phyloP scores from a whole-genome alignment of 2,113 vertebrate species.

The Campylomormyrus tamandua region DNA sequence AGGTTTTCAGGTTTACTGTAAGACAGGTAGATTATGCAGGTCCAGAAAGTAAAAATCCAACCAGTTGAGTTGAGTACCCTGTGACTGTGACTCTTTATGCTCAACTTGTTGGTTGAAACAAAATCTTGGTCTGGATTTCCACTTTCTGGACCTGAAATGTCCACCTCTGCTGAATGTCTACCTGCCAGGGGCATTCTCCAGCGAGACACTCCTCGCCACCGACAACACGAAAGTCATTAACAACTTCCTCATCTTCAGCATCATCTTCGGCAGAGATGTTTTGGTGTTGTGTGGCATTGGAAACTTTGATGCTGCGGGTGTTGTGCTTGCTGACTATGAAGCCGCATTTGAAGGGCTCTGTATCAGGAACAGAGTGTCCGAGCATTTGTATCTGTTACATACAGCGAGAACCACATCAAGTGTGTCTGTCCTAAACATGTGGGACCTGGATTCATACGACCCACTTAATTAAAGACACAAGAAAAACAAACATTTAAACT shows the following conservation, averaged over 20 bases:
- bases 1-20: neutral
- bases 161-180: slow-evolving; percentile 44
- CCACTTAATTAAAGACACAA: neutral
- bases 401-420: neutral
- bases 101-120: neutral
- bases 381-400: neutral
- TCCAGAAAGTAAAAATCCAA: neutral
- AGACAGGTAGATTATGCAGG: neutral
- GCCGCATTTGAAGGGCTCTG: slow-evolving; percentile 42
- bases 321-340: slow-evolving; percentile 2
- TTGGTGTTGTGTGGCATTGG: neutral
- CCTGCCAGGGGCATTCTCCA: slow-evolving; percentile 93
- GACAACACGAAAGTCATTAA: slow-evolving; percentile 53
- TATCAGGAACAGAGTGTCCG: neutral
- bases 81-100: neutral
- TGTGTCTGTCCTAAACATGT: neutral
- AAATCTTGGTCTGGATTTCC: neutral
- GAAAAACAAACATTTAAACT: neutral
- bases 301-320: slow-evolving; percentile 25
- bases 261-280: neutral
- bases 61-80: neutral
- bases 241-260: rapidly evolving
- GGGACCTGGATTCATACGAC: neutral
- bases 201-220: slow-evolving; percentile 63
- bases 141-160: neutral